phyloP scores from a whole-genome alignment of 1,140 invertebrate genomes.

The Drosophila azteca region DNA sequence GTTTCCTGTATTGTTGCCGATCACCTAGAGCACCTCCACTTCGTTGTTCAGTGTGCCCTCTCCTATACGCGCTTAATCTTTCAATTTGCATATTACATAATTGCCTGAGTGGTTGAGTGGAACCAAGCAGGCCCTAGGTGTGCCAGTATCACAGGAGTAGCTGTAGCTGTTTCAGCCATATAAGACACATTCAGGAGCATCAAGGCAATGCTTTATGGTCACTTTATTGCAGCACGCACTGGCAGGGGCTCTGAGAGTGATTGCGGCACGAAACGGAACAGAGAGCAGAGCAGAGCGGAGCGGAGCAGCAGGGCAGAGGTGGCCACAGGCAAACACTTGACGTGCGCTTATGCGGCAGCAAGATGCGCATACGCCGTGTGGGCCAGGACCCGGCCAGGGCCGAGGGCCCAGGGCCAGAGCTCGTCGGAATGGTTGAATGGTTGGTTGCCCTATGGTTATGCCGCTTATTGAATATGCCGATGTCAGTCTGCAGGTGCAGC shows the following conservation, averaged over 20 bases:
- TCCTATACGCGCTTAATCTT: constrained; percentile 55
- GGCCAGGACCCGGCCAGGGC: neutral
- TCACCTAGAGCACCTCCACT: neutral
- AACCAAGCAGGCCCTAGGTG: neutral
- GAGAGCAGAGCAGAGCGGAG: no score
- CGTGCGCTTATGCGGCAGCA: constrained; percentile 64
- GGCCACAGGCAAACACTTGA: constrained; percentile 60
- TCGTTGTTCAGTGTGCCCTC: constrained; percentile 24
- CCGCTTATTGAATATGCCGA: constrained; percentile 70
- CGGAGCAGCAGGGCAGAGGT: neutral
- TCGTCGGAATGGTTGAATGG: neutral
- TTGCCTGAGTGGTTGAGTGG: constrained; percentile 35
- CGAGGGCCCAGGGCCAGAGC: constrained; percentile 1
- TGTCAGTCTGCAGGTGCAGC: constrained; percentile 19
- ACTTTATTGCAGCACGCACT: constrained; percentile 54
- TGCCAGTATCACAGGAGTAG: neutral
- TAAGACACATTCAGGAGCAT: constrained; percentile 37
- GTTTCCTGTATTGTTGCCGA: constrained; percentile 1
- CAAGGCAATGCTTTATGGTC: constrained; percentile 70
- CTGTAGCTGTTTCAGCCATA: constrained; percentile 4
- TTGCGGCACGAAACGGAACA: neutral
- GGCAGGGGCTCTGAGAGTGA: constrained; percentile 2
- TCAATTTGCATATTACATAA: constrained; percentile 83
- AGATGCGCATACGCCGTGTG: constrained; percentile 71
- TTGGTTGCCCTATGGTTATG: constrained; percentile 5